phyloP scores from a whole-genome alignment of 2,888 invertebrate species.

The Scotopteryx bipunctaria region DNA sequence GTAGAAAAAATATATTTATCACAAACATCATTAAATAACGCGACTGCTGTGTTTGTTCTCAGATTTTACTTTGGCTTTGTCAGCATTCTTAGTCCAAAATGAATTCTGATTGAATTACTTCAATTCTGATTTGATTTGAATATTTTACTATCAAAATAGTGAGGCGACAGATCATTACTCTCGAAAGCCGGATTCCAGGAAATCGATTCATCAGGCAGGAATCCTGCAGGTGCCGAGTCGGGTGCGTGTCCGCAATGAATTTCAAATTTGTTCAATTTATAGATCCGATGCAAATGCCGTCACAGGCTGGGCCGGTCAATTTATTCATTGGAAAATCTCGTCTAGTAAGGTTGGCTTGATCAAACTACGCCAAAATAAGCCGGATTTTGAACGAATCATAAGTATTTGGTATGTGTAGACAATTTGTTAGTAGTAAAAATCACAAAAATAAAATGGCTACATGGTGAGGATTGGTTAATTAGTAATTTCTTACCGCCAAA shows the following conservation, averaged over 20 bases:
- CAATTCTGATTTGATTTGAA: background rate
- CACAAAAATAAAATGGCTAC: too few species aligned
- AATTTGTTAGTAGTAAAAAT: too few species aligned
- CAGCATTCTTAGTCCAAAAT: background rate
- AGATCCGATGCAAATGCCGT: slow-evolving; percentile 55
- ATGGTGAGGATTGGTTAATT: too few species aligned
- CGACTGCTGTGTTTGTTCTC: too few species aligned
- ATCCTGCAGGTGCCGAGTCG: slow-evolving; percentile 40
- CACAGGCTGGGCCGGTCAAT: slow-evolving; percentile 48
- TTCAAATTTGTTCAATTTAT: slow-evolving; percentile 68
- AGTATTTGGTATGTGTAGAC: too few species aligned
- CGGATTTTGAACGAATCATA: too few species aligned
- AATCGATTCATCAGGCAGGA: slow-evolving; percentile 22
- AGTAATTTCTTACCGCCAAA: background rate
- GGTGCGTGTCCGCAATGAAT: slow-evolving; percentile 54
- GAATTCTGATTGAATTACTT: background rate
- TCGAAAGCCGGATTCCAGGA: slow-evolving; percentile 15
- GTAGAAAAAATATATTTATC: too few species aligned
- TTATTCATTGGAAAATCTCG: slow-evolving; percentile 68
- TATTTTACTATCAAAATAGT: slow-evolving; percentile 7
- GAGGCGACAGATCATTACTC: slow-evolving; percentile 3
- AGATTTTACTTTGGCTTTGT: too few species aligned
- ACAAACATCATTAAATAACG: too few species aligned
- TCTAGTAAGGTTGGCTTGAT: slow-evolving; percentile 19
- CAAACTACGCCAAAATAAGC: background rate